Evolutionary conservation across 2,888 invertebrate species (phyloP), one percentile per base, ranked within the genome.

Genomic region (Aporophyla nigra): DNA sequence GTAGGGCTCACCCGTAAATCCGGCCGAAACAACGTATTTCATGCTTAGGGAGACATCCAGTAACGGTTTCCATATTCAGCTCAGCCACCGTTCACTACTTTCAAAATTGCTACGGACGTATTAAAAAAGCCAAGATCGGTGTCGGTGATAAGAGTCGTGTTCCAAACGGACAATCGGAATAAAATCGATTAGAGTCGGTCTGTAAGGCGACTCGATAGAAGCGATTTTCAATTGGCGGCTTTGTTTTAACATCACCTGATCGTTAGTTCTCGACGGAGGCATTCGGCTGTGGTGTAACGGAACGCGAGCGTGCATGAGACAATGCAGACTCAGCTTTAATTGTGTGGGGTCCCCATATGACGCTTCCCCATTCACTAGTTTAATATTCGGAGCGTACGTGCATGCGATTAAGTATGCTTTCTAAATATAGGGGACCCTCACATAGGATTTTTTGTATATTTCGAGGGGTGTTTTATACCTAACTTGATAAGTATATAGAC

Each of bases 371-470:
- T 94, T 94, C 95, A 94, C 90, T 86, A 91, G 90, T 95, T 95
- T 94, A 96, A 96, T 96, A 96, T 96, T 96, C 94, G 88, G 88
- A 93, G 93, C 93, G 94, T 92, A 93, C 95, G 93, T 93, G 95
- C 93, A 93, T 91, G 94, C 95, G 95, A 95, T 96, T 95, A 95
- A 96, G 95, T 94, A 93, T 94, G 94, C 95, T 94, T 94, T 94
- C 93, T 94, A 95, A 96, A 96, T 94, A 95, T 94, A 95, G 95
- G 95, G 95, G 88, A 92, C 88, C 92, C 88, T 90, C 93, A 96
- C 91, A 94, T 96, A 94, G 92, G 19, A 46, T 88, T 87, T 95
- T 90, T 95, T 95, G 46, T 46, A 93, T 94, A 88, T 94, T 92
- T 76, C 82, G 91, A 93, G 91, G 96, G 96, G 95, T 94, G 91